A percentile compares a stretch with the other conserved stretches of the same genome.
Evolutionary conservation across 2,797 vertebrate species (phyloP).

Genomic region (Rhinogobio ventralis): DNA sequence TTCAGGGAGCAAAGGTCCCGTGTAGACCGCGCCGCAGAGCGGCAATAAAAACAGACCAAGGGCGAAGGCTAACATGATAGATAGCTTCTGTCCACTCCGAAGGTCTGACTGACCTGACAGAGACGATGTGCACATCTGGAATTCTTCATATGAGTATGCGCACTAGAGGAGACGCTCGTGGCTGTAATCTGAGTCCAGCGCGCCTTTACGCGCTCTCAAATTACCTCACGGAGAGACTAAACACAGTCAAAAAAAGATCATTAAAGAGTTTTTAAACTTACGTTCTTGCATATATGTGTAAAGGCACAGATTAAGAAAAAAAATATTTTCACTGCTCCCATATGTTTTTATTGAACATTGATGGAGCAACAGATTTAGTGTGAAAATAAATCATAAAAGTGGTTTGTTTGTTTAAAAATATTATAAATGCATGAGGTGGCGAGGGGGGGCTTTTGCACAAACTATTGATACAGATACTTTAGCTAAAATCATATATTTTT

Average conservation of each 20-base stretch:
- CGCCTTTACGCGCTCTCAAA: slow-evolving; percentile 35
- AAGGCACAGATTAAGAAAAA: no score
- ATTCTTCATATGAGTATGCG: background rate
- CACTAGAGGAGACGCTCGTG: background rate
- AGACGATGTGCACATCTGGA: slow-evolving; percentile 32
- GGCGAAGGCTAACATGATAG: slow-evolving; percentile 76
- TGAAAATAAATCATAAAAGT: no score
- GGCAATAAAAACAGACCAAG: slow-evolving; percentile 68
- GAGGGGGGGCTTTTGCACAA: no score
- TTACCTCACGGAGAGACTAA: background rate
- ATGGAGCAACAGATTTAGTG: no score
- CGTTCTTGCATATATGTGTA: background rate
- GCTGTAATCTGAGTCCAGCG: slow-evolving; percentile 26
- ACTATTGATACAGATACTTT: no score
- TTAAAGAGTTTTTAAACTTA: background rate
- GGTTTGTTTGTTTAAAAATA: no score
- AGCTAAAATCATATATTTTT: no score
- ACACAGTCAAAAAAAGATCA: background rate
- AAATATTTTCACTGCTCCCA: no score
- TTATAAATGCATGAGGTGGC: no score
- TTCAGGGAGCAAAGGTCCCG: slow-evolving; percentile 90
- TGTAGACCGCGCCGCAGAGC: slow-evolving; percentile 77
- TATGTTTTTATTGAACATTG: no score
- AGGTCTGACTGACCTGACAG: slow-evolving; percentile 3
- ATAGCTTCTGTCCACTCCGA: slow-evolving; percentile 70